phyloP scores from a whole-genome alignment of 2,888 invertebrate genomes.

The Coenonympha arcania region DNA sequence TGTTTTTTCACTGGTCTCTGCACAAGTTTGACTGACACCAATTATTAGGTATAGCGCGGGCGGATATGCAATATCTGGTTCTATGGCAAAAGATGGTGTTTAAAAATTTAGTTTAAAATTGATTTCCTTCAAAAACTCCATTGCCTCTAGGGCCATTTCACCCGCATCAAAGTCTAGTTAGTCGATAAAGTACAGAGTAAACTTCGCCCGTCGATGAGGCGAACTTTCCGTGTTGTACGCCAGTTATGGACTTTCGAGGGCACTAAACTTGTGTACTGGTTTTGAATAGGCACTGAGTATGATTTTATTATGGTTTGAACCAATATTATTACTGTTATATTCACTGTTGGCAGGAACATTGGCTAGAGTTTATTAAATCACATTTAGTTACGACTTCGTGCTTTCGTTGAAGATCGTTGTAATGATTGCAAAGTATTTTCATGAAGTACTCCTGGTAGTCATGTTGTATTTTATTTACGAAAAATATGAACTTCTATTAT shows the following conservation, averaged over 20 bases:
- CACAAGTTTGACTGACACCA: no score
- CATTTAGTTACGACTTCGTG: background rate
- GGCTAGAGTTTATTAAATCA: no score
- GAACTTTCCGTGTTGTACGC: conserved; percentile 11
- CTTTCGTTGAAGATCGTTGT: no score
- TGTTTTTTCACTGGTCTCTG: no score
- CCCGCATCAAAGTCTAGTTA: conserved; percentile 10
- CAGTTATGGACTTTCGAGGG: conserved; percentile 12
- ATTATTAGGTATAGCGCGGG: no score
- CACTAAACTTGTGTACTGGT: conserved; percentile 12
- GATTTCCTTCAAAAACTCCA: background rate
- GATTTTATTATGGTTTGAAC: conserved; percentile 2
- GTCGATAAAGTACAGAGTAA: conserved; percentile 8
- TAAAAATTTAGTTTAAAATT: background rate
- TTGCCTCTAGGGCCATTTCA: background rate
- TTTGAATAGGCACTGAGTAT: conserved; percentile 2
- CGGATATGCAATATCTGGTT: no score
- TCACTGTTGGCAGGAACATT: background rate
- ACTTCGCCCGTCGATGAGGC: conserved; percentile 7
- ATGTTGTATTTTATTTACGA: no score
- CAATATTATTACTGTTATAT: background rate
- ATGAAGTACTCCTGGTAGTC: no score
- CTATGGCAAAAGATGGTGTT: background rate
- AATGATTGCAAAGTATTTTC: no score
- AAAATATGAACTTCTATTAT: no score